Evolutionary conservation across 92 coral and sea anemone genomes (phyloP).

Genomic region (Muricea muricata): DNA sequence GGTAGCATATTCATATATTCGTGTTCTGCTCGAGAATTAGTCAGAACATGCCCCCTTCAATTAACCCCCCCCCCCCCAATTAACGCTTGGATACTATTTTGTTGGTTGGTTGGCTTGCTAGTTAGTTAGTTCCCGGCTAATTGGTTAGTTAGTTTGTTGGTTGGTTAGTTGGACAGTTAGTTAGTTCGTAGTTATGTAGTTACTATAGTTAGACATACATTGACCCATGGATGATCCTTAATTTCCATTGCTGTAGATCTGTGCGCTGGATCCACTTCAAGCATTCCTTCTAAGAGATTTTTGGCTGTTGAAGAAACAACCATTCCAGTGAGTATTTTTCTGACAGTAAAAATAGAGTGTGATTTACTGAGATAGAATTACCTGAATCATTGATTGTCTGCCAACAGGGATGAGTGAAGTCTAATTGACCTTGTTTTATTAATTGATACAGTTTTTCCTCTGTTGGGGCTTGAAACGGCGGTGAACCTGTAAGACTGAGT

Average conservation of each 20-base stretch:
- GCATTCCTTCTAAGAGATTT: constrained; percentile 95
- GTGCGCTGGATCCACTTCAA: constrained; percentile 98
- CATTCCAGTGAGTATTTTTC: not conserved
- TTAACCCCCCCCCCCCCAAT: too few relatives aligned
- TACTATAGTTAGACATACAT: constrained; percentile 55
- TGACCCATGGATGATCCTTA: constrained; percentile 93
- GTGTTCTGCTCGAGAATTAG: too few relatives aligned
- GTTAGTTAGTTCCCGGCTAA: too few relatives aligned
- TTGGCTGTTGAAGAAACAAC: constrained; percentile 68
- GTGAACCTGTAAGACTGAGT: constrained; percentile 88
- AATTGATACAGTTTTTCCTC: constrained; percentile 93
- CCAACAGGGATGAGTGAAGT: constrained; percentile 96
- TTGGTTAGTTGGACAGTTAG: too few relatives aligned
- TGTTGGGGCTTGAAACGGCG: constrained; percentile 93
- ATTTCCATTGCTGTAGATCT: constrained; percentile 93
- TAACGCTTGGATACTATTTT: too few relatives aligned
- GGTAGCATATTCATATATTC: too few relatives aligned
- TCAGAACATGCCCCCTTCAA: too few relatives aligned
- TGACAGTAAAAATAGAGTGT: too few relatives aligned
- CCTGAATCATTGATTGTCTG: constrained; percentile 93
- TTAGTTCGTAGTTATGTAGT: too few relatives aligned
- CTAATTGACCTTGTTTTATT: constrained; percentile 88
- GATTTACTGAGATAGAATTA: constrained; percentile 23
- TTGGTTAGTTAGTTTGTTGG: too few relatives aligned
- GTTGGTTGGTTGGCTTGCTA: too few relatives aligned